phyloP scores from a whole-genome alignment of 2,888 invertebrate species.

The Aplocera efformata region DNA sequence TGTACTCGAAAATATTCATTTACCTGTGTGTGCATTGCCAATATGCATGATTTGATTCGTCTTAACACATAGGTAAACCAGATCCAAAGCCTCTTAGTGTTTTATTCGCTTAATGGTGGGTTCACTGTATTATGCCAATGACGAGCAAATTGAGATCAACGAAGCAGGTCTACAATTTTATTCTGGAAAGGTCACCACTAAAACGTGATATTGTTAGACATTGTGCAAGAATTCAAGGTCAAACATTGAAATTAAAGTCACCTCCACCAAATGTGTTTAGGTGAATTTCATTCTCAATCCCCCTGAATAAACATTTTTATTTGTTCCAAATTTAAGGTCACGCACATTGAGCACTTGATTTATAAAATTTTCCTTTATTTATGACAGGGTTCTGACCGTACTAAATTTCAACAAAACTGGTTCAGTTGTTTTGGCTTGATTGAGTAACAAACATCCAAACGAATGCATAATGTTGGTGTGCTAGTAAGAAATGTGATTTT shows the following conservation, averaged over 20 bases:
- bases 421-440: too few species aligned
- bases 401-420: too few species aligned
- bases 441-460: too few species aligned
- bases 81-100: constrained; percentile 5
- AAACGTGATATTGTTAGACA: constrained; percentile 7
- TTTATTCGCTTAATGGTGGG: background rate
- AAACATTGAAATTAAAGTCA: constrained; percentile 5
- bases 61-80: constrained; percentile 1
- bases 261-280: background rate
- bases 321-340: too few species aligned
- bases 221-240: constrained; percentile 10
- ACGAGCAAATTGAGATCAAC: constrained; percentile 6
- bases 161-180: constrained; percentile 3
- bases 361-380: too few species aligned
- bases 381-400: too few species aligned
- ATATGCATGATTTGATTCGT: constrained; percentile 5
- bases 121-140: too few species aligned
- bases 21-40: constrained; percentile 10
- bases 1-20: constrained; percentile 24
- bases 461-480: too few species aligned
- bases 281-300: too few species aligned
- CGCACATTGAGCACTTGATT: too few species aligned
- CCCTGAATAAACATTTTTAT: too few species aligned
- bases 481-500: too few species aligned
- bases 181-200: constrained; percentile 10